Evolutionary conservation across 2,888 invertebrate species (phyloP), one percentile per base, ranked within the genome.

Genomic region (Amphiduros pacificus): DNA sequence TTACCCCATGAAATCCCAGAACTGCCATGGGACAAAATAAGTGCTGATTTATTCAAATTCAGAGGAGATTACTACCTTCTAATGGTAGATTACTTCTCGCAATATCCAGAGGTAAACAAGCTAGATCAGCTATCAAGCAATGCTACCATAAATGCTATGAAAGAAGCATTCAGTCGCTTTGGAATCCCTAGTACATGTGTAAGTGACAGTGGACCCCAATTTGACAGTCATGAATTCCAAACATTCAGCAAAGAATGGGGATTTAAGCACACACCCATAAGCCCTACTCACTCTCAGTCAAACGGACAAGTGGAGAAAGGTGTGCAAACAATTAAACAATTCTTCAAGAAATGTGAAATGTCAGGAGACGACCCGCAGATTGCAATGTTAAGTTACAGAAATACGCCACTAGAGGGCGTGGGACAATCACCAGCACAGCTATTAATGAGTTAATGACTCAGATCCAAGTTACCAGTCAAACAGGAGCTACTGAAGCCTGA

Each of bases 241-340:
- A 6, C 55, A 17, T 64, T 66, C 50, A 51, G 54, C n/a, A 22
- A 44, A 5, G 22, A 5, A 20, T 44, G 22, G n/a, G 24, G 32
- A 26, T 60, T 66, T 51, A 28, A 17, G 20, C 60, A 56, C 28
- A 52, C 52, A 14, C 67, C 64, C 2, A 70, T 60, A 3, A 63
- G 62, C 6, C 70, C 68, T 20, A 24, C 54, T 50, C 61, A 68
- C 40, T 57, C 61, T 26, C 68, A 70, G 40, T 53, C 67, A 14
- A 72, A 72, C 60, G 70, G 69, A 14, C 51, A 65, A 14, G 65
- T 65, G 5, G 71, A 72, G 62, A 68, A 63, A 32, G 31, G 60
- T 17, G 65, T 65, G 9, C 55, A 65, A 44, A 61, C 61, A 2
- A 58, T 63, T 1, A 67, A 65, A 36, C 54, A 27, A 24, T 51